phyloP scores from a whole-genome alignment of 2,113 vertebrate species.

The Perca schrenkii region DNA sequence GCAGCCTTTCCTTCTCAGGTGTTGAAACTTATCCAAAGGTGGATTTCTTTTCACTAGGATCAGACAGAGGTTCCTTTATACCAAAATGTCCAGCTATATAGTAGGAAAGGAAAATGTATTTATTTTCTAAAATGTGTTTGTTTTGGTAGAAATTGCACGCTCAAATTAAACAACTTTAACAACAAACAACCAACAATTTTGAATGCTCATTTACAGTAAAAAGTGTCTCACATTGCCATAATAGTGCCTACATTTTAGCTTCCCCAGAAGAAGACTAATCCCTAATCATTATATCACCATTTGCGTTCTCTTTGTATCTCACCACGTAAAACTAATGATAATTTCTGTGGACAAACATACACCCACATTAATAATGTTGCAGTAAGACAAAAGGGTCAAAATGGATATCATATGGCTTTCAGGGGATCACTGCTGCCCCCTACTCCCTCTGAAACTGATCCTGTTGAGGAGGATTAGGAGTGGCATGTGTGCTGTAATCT shows the following conservation, averaged over 20 bases:
- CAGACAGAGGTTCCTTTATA: slow-evolving; percentile 50
- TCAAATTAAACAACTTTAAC: neutral
- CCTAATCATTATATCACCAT: neutral
- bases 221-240: neutral
- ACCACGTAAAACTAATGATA: neutral
- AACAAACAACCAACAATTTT: neutral
- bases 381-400: slow-evolving; percentile 31
- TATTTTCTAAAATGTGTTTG: neutral
- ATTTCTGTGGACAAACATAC: neutral
- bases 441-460: slow-evolving; percentile 76
- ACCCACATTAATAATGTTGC: neutral
- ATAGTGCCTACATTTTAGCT: neutral
- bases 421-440: slow-evolving; percentile 50
- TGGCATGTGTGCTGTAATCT: slow-evolving; percentile 75
- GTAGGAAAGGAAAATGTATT: neutral
- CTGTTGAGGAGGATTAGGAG: slow-evolving; percentile 72
- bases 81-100: slow-evolving; percentile 1
- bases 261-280: neutral
- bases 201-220: neutral
- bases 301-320: neutral
- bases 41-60: slow-evolving; percentile 33
- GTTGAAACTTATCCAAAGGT: slow-evolving; percentile 52
- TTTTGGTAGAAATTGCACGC: neutral
- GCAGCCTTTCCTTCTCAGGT: slow-evolving; percentile 43
- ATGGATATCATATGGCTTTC: slow-evolving; percentile 53